Evolutionary conservation across 1,140 invertebrate genomes (phyloP), one percentile per base, ranked within the genome.

Genomic region (Wiebesia pumilae): DNA sequence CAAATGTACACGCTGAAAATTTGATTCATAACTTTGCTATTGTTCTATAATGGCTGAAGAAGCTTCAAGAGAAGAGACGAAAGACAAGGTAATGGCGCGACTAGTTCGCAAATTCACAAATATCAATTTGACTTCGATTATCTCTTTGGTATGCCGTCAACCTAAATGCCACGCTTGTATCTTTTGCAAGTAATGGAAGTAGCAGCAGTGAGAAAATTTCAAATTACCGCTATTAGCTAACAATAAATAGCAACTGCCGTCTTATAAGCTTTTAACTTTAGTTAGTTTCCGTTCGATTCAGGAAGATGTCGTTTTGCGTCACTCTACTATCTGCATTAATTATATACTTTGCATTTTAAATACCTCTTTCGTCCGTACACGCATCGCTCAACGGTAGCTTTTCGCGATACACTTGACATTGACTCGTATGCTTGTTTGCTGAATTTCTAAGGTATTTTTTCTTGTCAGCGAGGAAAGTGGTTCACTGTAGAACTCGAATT

Each of bases 11-110:
- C n/a, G 24, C 79, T 30, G 69, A 91, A 93, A 93, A 93, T 93
- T 93, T 92, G 93, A 93, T 93, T 93, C 91, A 92, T 93, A 93
- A 93, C 92, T 93, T 93, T 92, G 92, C 91, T 90, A 91, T 89
- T 90, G 90, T 90, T 89, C 91, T 91, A 38, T 77, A 47, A 19
- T 19, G 4, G 14, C 24, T 88, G 91, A 89, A 89, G 89, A 33
- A 27, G 80, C 12, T 27, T 19, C 14, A 78, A 43, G 47, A 71
- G 58, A 69, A 43, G 16, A n/a, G 69, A 12, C 35, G 30, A 75
- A 21, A 84, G 30, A 30, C 43, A 6, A 21, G 12, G 75, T 54
- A 30, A 33, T 24, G 27, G 47, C 43, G 51, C 78, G 79, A 91
- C 90, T 92, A 91, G 92, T 92, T 92, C 10, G 93, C 93, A 93